phyloP scores from a whole-genome alignment of 2,797 vertebrate species.

The Acanthurus tractus region DNA sequence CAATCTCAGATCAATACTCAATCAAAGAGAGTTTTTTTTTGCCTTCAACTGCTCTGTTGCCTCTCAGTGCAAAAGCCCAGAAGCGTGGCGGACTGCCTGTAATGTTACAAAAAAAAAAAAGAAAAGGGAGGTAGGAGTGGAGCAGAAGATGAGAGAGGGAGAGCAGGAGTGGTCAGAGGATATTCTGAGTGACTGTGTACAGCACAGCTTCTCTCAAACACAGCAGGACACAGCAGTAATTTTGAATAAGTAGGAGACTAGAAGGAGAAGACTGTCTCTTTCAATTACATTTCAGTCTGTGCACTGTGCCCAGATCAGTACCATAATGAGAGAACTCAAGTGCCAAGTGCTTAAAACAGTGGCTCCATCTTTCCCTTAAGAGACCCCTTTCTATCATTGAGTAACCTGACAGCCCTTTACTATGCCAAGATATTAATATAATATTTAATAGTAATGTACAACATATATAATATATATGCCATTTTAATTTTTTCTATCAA shows the following conservation, averaged over 20 bases:
- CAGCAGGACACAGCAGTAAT: constrained; percentile 23
- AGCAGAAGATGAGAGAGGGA: constrained; percentile 14
- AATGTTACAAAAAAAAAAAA: no score
- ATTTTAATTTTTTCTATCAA: no score
- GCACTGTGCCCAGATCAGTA: constrained; percentile 1
- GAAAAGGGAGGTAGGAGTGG: neutral
- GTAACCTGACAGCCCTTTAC: no score
- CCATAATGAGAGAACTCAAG: constrained; percentile 29
- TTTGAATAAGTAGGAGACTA: constrained; percentile 23
- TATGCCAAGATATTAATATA: no score
- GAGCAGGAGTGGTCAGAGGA: neutral
- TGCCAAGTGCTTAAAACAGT: no score
- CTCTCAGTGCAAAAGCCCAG: constrained; percentile 14
- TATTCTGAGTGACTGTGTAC: constrained; percentile 7
- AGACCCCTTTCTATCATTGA: no score
- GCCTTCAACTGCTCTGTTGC: constrained; percentile 58
- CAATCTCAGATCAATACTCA: constrained; percentile 80
- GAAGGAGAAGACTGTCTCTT: constrained; percentile 41
- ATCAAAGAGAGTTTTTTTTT: constrained; percentile 67
- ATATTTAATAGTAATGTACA: no score
- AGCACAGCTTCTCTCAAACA: constrained; percentile 19
- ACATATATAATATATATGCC: no score
- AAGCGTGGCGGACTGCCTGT: constrained; percentile 7
- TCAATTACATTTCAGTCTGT: constrained; percentile 27
- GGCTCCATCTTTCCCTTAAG: no score